Evolutionary conservation across 1,140 invertebrate species (phyloP), one percentile per base, ranked within the genome.

Genomic region (Macrobrachium nipponense): DNA sequence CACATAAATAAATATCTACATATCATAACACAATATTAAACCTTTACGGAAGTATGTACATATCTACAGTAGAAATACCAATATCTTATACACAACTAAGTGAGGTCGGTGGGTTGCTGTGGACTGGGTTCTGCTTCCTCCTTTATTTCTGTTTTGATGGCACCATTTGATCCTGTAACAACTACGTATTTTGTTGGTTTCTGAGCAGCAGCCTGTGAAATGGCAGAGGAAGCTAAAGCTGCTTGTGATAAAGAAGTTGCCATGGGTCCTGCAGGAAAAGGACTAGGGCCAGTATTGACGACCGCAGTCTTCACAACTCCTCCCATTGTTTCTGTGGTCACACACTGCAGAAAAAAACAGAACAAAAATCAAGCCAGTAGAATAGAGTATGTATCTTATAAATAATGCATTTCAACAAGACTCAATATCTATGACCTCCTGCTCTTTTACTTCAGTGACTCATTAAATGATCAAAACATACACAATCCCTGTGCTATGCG

Each of bases 101-200:
- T 79, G 14, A 80, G 77, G 51, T 86, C 77, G 59, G 80, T 72
- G 20, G 68, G 84, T 58, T 86, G 84, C n/a, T 62, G 58, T 44
- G 68, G 44, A 8, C 59, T 14, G 10, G 72, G 58, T 6, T 86
- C 84, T 18, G 70, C 10, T 61, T 86, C 84, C 62, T 86, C 77
- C 44, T 86, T 86, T 23, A 86, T 86, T 60, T 86, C 84, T 14
- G 84, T 86, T 59, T 86, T 86, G 36, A 86, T 86, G 17, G 84
- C 18, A n/a, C 58, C 66, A 59, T 86, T 86, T n/a, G 84, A 78
- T 44, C 62, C 84, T 70, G 84, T 64, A 10, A 86, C 77, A 2
- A 86, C 84, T 2, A 86, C 84, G 51, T 80, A 86, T 70, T 86
- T 86, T 59, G 84, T 86, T 27, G 84, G 20, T 58, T 80, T 64